Base-by-base conservation (phyloP, 2,888 invertebrate genomes). In the Ligdia adustata region DNA sequence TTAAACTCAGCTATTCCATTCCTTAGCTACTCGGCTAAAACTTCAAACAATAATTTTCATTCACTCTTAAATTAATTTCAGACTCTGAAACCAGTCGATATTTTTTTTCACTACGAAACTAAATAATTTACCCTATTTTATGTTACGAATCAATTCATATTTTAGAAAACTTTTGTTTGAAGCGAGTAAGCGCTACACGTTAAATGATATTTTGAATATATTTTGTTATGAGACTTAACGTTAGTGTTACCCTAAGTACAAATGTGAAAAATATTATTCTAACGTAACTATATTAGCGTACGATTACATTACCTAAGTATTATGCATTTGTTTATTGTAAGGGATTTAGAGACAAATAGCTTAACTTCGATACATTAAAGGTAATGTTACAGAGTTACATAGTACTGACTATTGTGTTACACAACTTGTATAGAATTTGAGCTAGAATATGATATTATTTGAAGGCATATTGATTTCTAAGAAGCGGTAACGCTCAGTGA, bases 21-120 rank as follows among this genome's bases (percentile, higher is more conserved):
- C 52, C 44, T 32, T 43, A 52, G 42, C 55, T 34, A 55, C 50
- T 52, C 51, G 54, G 61, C 47, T 54, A 58, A 50, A 55, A 72
- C 79, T 80, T 79, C 82, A 82, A 83, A 83, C 83, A 82, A 80
- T 64, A 77, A 82, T 77, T 80, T 79, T 77, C 77, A 64, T 60
- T 64, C 69, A 39, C 38, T 24, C 48, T 49, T 73, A 73, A 76
- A 69, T 73, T 73, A 74, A 81, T 66, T 76, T 86, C 81, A 82
- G 82, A 84, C 82, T 82, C 78, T 73, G 72, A 65, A 66, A 71
- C 73, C 75, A 79, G 77, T 79, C 79, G 67, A 71, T 62, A 54
- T 64, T 64, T 65, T 67, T 67, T 65, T 67, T 67, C 66, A 67
- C 67, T 66, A 74, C 60, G 65, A 64, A 66, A 79, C 79, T 79